Evolutionary conservation across 2,797 vertebrate genomes (phyloP).

Genomic region (Trachops cirrhosus): DNA sequence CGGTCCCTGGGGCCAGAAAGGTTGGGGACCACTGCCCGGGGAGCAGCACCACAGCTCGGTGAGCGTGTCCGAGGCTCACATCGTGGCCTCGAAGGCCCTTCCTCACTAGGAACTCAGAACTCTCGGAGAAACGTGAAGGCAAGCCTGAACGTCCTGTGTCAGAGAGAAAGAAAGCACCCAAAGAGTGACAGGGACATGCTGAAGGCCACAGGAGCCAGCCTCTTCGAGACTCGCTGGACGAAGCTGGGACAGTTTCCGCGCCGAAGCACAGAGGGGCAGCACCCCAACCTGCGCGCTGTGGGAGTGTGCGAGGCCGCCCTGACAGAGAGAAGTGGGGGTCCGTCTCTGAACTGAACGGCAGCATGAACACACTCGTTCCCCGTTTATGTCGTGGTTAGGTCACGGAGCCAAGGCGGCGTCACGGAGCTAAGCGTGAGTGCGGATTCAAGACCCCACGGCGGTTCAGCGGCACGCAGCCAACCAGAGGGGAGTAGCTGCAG

Average conservation of each 20-base stretch:
- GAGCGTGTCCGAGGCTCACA: background rate
- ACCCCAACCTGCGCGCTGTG: background rate
- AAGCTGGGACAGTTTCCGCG: too few species aligned
- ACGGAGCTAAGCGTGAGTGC: background rate
- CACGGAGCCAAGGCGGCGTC: background rate
- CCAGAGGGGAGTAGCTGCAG: background rate
- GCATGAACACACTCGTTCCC: background rate
- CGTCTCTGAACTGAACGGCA: background rate
- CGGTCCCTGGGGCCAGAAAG: too few species aligned
- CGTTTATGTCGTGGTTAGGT: background rate
- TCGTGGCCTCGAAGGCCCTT: background rate
- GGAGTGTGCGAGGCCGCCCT: background rate
- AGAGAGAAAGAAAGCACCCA: too few species aligned
- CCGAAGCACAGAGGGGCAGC: background rate
- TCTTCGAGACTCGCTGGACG: too few species aligned
- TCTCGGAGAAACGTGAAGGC: background rate
- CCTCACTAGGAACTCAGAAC: background rate
- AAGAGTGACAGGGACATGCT: background rate
- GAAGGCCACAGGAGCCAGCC: background rate
- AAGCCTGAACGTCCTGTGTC: background rate
- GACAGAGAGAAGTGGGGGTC: background rate
- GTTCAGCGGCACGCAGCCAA: background rate
- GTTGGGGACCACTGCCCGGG: too few species aligned
- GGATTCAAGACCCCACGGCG: background rate
- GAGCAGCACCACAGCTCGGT: too few species aligned